Percentiles rank a stretch among this genome's conserved stretches.
phyloP scores from a whole-genome alignment of 2,888 invertebrate species.

The Nephrotoma guestfalica region DNA sequence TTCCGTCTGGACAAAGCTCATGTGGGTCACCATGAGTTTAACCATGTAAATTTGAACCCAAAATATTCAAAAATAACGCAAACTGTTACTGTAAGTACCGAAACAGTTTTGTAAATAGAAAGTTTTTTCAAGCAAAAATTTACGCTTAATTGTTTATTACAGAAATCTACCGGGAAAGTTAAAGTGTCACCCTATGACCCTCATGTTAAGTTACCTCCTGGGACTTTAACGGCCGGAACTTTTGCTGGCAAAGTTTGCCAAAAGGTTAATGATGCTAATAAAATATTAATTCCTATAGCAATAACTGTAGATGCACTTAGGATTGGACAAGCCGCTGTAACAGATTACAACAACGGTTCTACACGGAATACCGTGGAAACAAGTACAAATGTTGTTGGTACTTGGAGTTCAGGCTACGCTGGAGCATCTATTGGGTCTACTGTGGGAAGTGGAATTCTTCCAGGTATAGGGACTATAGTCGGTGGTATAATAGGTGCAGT shows the following conservation, averaged over 20 bases:
- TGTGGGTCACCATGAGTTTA: neutral
- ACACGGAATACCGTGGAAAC: neutral
- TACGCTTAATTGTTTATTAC: no score
- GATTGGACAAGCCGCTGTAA: neutral
- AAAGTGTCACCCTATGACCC: neutral
- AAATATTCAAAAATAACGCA: neutral
- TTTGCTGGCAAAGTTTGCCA: neutral
- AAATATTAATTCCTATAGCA: neutral
- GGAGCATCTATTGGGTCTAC: neutral
- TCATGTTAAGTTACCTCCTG: neutral
- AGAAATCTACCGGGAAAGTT: neutral
- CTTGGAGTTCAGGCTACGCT: neutral
- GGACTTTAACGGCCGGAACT: neutral
- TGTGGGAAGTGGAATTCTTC: neutral
- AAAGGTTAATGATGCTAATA: neutral
- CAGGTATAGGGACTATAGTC: neutral
- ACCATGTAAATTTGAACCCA: neutral
- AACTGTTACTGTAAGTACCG: neutral
- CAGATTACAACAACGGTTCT: neutral
- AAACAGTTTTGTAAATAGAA: neutral
- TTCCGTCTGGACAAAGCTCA: neutral
- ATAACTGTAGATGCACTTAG: neutral
- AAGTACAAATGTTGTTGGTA: neutral
- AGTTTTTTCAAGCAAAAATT: neutral
- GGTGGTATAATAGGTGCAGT: neutral